phyloP scores from a whole-genome alignment of 1,140 invertebrate genomes.

The Popillia japonica region DNA sequence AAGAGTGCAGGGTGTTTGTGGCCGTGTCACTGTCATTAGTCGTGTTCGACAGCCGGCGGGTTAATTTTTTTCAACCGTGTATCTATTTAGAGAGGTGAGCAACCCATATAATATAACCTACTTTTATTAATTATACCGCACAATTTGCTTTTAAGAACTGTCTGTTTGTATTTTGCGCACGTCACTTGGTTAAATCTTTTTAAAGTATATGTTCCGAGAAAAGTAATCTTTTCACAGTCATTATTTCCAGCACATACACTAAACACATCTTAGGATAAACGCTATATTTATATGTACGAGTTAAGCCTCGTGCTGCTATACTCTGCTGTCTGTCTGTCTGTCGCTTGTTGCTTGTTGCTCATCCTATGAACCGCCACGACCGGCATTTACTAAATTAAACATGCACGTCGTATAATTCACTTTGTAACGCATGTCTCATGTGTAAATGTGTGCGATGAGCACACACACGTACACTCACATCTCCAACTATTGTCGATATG shows the following conservation, averaged over 20 bases:
- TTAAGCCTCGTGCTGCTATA: conserved; percentile 23
- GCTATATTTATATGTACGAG: background rate
- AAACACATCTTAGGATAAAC: too few relatives aligned
- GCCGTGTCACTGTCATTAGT: conserved; percentile 61
- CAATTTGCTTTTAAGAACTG: conserved; percentile 37
- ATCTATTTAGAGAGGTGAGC: conserved; percentile 50
- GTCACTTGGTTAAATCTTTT: conserved; percentile 1
- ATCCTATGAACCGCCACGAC: background rate
- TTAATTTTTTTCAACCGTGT: conserved; percentile 39
- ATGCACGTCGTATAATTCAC: conserved; percentile 29
- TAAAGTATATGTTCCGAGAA: background rate
- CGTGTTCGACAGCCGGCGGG: conserved; percentile 60
- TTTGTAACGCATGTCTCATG: conserved; percentile 24
- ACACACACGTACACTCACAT: background rate
- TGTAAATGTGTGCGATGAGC: background rate
- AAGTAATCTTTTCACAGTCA: background rate
- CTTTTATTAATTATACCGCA: conserved; percentile 53
- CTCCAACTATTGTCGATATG: conserved; percentile 13
- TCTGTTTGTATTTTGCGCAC: conserved; percentile 1
- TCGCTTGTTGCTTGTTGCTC: conserved; percentile 39
- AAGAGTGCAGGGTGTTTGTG: conserved; percentile 59
- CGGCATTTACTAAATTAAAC: conserved; percentile 29
- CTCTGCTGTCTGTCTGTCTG: background rate
- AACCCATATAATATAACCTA: conserved; percentile 51
- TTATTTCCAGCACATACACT: background rate